A percentile compares a stretch with the other conserved stretches of the same genome.
phyloP scores from a whole-genome alignment of 2,113 vertebrate species.

The Eublepharis macularius region DNA sequence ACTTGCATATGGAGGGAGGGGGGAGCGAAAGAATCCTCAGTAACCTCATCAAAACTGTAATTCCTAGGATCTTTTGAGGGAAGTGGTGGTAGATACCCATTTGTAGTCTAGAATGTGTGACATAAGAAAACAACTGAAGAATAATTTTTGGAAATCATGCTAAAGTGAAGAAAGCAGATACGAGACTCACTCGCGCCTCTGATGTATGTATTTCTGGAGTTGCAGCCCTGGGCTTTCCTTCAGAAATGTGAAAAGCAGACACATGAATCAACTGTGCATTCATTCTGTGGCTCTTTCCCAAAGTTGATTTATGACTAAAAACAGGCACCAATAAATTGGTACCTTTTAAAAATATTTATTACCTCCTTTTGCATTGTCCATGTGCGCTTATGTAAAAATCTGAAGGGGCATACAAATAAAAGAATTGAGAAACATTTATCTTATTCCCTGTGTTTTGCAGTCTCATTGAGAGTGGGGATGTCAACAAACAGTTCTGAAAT shows the following conservation, averaged over 20 bases:
- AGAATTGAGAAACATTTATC: not conserved
- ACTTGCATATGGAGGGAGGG: not conserved
- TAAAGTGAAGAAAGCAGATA: not conserved
- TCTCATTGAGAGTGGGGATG: not conserved
- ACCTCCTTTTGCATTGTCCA: constrained; percentile 51
- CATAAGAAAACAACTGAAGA: not conserved
- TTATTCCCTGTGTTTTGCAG: constrained; percentile 2
- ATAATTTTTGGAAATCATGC: not conserved
- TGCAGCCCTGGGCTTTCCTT: not conserved
- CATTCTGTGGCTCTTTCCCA: not conserved
- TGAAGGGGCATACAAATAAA: constrained; percentile 22
- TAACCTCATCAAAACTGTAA: not conserved
- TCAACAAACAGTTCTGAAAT: not conserved
- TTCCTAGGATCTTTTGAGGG: not conserved
- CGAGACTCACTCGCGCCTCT: not conserved
- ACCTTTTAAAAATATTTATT: not conserved
- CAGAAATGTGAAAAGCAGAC: not conserved
- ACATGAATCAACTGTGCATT: not conserved
- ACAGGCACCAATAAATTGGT: not conserved
- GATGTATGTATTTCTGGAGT: not conserved
- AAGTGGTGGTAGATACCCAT: not conserved
- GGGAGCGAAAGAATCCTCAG: not conserved
- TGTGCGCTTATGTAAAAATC: constrained; percentile 47
- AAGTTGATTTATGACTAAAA: not conserved
- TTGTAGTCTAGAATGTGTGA: not conserved